Conservation (phyloP, 1,140 invertebrate species). For the Drosophila prosaltans region DNA sequence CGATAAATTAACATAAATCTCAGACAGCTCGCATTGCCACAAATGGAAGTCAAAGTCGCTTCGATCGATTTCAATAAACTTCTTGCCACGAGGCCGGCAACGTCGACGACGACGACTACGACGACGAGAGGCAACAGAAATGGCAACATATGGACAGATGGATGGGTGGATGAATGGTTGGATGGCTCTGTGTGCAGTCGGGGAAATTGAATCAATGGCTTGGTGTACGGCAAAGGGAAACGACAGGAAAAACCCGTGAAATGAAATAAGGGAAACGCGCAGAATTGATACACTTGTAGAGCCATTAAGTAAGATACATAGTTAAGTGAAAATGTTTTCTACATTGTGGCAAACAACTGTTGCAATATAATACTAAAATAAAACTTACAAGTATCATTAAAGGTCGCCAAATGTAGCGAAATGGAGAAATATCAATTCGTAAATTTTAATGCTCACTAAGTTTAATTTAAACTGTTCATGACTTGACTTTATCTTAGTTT, state of each 20-base stretch:
- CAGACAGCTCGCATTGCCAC: constrained; percentile 45
- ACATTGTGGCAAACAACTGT: not conserved
- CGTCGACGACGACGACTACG: not conserved
- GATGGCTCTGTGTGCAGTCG: constrained; percentile 37
- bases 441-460: too few species aligned
- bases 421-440: too few species aligned
- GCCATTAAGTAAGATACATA: constrained; percentile 4
- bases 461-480: too few species aligned
- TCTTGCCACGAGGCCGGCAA: constrained; percentile 47
- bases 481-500: too few species aligned
- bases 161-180: not conserved
- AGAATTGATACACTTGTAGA: constrained; percentile 2
- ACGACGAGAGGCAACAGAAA: constrained; percentile 15
- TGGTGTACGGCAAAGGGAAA: constrained; percentile 20
- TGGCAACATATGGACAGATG: constrained; percentile 63
- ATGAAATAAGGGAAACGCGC: constrained; percentile 10
- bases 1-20: constrained; percentile 81
- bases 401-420: too few species aligned
- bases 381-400: constrained; percentile 3
- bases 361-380: not conserved
- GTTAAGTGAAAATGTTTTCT: not conserved
- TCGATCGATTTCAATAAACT: constrained; percentile 76
- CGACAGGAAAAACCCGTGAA: constrained; percentile 19
- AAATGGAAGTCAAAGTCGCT: constrained; percentile 26
- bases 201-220: constrained; percentile 62